Evolutionary conservation across 2,797 vertebrate genomes (phyloP).

Genomic region (Orientallactaga sibirica): DNA sequence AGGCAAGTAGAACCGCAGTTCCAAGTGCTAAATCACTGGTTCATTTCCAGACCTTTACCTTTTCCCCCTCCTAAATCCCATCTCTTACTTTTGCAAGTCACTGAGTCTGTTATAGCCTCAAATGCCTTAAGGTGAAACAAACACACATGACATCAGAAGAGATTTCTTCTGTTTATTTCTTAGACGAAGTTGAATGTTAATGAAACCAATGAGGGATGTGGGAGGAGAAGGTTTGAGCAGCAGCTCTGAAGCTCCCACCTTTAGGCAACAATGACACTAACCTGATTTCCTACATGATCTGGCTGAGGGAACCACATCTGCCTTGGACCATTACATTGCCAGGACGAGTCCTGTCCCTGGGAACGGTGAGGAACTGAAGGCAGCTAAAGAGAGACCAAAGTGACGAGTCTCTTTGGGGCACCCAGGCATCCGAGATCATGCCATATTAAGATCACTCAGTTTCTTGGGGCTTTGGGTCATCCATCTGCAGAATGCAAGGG

Average conservation of each 20-base stretch:
- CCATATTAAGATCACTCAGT: not conserved
- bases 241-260: not conserved
- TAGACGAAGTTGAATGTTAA: conserved; percentile 72
- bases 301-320: not conserved
- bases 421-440: not conserved
- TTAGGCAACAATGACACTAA: not conserved
- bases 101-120: not conserved
- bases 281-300: not conserved
- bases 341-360: not conserved
- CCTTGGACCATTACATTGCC: not conserved
- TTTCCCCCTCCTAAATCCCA: not conserved
- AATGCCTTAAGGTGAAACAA: conserved; percentile 66
- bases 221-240: not conserved
- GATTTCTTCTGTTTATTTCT: conserved; percentile 71
- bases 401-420: not conserved
- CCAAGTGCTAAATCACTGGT: not conserved
- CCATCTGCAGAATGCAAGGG: not conserved
- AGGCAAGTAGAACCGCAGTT: not conserved
- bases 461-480: not conserved
- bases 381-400: not conserved
- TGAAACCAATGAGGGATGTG: conserved; percentile 16
- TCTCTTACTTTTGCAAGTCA: conserved; percentile 4
- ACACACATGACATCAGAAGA: conserved; percentile 73
- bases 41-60: not conserved
- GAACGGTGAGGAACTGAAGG: not conserved